Percentiles rank a stretch among this genome's conserved stretches.
Evolutionary conservation across 1,140 invertebrate genomes (phyloP).

Genomic region (Bombus pyrosoma): DNA sequence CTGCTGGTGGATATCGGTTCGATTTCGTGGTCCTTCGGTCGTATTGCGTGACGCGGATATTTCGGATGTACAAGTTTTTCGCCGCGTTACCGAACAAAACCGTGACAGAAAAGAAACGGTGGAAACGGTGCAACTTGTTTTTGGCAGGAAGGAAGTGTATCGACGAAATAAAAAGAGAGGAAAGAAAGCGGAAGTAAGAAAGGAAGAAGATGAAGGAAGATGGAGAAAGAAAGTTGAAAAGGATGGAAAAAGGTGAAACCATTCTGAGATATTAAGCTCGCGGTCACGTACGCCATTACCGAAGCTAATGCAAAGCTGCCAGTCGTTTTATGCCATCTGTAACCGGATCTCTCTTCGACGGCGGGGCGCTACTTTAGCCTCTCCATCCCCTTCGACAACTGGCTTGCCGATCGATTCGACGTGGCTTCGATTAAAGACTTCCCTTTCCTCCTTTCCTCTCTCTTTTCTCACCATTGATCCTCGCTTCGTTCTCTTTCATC

Average conservation of each 20-base stretch:
- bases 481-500: conserved; percentile 11
- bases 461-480: conserved; percentile 24
- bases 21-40: conserved; percentile 52
- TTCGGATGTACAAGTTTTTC: background rate
- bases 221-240: conserved; percentile 8
- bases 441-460: background rate
- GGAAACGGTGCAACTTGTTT: background rate
- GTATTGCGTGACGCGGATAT: conserved; percentile 16
- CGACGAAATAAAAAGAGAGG: background rate
- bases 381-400: conserved; percentile 20
- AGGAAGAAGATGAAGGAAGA: conserved; percentile 9
- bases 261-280: conserved; percentile 71
- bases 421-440: conserved; percentile 68
- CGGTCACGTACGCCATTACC: conserved; percentile 78
- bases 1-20: conserved; percentile 52
- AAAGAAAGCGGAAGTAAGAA: background rate
- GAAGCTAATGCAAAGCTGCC: conserved; percentile 77
- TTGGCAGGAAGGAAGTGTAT: background rate
- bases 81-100: conserved; percentile 7
- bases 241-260: conserved; percentile 39
- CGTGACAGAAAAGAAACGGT: conserved; percentile 4
- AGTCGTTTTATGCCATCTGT: conserved; percentile 77
- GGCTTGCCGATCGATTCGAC: conserved; percentile 68
- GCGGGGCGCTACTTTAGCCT: conserved; percentile 54
- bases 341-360: conserved; percentile 73